Base-by-base conservation (phyloP, 1,140 invertebrate genomes). In the Branchinecta lynchi region DNA sequence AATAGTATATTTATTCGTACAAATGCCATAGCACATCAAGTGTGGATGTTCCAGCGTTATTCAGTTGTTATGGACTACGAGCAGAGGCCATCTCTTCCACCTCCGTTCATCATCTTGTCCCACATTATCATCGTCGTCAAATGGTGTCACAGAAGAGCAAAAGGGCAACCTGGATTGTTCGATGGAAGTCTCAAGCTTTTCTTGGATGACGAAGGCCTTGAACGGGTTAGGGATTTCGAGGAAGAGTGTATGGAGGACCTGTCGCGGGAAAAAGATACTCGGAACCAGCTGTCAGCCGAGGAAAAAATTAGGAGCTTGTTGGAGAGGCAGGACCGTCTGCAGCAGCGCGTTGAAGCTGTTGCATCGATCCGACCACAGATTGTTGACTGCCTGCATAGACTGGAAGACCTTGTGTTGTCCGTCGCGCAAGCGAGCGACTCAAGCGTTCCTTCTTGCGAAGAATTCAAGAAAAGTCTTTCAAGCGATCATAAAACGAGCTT, bases 41-140 rank as follows among this genome's bases (percentile, higher is more conserved):
- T 98, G 0, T 99, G 95, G 95, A 96, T 97, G 88, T 98, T 96
- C 77, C 94, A 98, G 82, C 84, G 95, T 69, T 99, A 96, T 80
- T 91, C 91, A 15, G 91, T 98, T 67, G 94, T 98, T 8, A 94
- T 98, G 87, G 94, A 98, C 76, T 98, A 98, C 77, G 95, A 98
- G 79, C 89, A 93, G 76, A 96, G 96, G 73, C 95, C 96, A 0
- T 87, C 97, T 7, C 81, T 98, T 69, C 95, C 96, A 7, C 95
- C 96, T 0, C 96, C 96, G 0, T 83, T 98, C 65, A 97, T 96
- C 71, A 83, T 90, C 66, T 84, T 98, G 70, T 92, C 87, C 77
- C 94, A 98, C 77, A 81, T 95, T 67, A 93, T 90, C 78, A 84
- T 93, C 21, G 79, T 93, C 17, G 80, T 91, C 45, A 92, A 93